Percentiles rank a stretch among this genome's conserved stretches.
Evolutionary conservation across 53 echinoderm and acorn worm species (phyloP).

Genomic region (Temnopleurus reevesii): DNA sequence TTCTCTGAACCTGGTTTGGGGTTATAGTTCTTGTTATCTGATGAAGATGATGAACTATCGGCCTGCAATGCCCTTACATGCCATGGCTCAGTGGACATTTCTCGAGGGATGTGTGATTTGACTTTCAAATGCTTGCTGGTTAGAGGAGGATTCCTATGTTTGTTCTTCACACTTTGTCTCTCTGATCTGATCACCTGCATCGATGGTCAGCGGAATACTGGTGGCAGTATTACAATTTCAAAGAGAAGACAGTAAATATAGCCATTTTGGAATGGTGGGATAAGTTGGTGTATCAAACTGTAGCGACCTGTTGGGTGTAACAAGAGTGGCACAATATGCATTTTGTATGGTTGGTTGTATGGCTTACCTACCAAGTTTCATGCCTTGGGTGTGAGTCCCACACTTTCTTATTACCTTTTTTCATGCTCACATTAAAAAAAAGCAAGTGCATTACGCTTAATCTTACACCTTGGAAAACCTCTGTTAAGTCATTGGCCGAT

Average conservation of each 20-base stretch:
- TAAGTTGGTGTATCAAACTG: background rate
- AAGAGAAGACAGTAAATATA: conserved; percentile 16
- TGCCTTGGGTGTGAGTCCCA: no score
- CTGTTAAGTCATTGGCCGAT: no score
- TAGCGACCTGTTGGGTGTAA: no score
- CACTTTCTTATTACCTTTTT: no score
- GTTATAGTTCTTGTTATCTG: background rate
- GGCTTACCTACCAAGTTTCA: no score
- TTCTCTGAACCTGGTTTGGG: no score
- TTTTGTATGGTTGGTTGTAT: no score
- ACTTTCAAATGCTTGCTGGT: conserved; percentile 16
- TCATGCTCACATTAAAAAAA: no score
- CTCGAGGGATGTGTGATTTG: conserved; percentile 8
- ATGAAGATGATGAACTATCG: background rate
- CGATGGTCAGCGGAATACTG: background rate
- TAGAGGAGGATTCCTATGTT: background rate
- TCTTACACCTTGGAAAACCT: no score
- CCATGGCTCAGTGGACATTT: background rate
- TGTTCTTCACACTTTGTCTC: conserved; percentile 21
- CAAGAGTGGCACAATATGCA: no score
- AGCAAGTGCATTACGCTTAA: no score
- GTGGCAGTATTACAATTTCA: background rate
- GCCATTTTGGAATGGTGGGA: background rate
- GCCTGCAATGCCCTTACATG: background rate
- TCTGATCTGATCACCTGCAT: conserved; percentile 20